Percentiles rank a stretch among this genome's conserved stretches.
These are phyloP conservation scores for Phthorimaea operculella DNA, from an alignment of 1,140 invertebrate genomes.

Conservation along the genomic window DNA sequence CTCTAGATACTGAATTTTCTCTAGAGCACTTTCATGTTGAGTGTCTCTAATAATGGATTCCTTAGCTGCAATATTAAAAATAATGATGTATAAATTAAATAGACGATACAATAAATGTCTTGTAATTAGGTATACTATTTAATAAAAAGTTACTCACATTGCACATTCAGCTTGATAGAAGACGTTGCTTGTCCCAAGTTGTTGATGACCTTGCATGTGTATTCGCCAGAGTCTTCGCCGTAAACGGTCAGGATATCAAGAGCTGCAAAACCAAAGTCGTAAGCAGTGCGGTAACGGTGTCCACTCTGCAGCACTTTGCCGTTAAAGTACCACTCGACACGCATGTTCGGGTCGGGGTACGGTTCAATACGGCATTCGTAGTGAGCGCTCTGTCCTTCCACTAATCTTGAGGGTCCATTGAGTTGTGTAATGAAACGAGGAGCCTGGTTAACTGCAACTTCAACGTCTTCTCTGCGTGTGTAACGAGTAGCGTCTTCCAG, in stretches of 20 bases:
- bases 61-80: conserved; percentile 71
- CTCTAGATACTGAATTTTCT: conserved; percentile 93
- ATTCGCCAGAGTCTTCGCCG: conserved; percentile 93
- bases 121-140: too few relatives aligned
- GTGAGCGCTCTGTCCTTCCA: conserved; percentile 91
- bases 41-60: conserved; percentile 92
- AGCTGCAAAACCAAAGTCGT: conserved; percentile 96
- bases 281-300: conserved; percentile 90
- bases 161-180: conserved; percentile 82
- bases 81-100: conserved; percentile 5
- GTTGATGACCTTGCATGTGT: conserved; percentile 91
- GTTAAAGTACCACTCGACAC: conserved; percentile 95
- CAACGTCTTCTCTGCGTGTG: conserved; percentile 83
- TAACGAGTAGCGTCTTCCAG: conserved; percentile 86
- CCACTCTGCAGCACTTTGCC: conserved; percentile 91
- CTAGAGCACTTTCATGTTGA: conserved; percentile 92
- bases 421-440: conserved; percentile 89
- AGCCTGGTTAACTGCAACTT: conserved; percentile 81
- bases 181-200: conserved; percentile 84
- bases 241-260: conserved; percentile 93
- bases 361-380: conserved; percentile 98
- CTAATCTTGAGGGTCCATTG: conserved; percentile 81
- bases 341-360: conserved; percentile 92
- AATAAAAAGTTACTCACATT: conserved; percentile 72
- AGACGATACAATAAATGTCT: not conserved